Percentiles rank a stretch among this genome's conserved stretches.
Conservation (phyloP, 2,888 invertebrate genomes). For the Lycocerus yunnanus region DNA sequence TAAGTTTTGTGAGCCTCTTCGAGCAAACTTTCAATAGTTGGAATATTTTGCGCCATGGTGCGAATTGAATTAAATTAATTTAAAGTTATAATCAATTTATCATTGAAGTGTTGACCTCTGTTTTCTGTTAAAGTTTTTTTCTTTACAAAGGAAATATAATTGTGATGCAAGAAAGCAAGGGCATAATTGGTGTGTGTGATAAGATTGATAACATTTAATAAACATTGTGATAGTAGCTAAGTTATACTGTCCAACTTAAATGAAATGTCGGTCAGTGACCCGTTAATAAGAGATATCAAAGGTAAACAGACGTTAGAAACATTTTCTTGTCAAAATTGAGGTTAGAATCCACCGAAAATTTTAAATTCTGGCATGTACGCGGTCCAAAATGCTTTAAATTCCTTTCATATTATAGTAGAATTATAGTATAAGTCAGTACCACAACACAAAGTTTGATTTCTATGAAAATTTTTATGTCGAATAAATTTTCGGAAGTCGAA, state of each 20-base stretch:
- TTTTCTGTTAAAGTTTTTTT: not conserved
- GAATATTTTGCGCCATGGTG: slow-evolving; percentile 52
- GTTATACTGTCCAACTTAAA: slow-evolving; percentile 14
- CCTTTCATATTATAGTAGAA: not conserved
- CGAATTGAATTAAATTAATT: not conserved
- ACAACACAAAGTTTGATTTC: not conserved
- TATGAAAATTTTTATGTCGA: not conserved
- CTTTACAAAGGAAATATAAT: slow-evolving; percentile 4
- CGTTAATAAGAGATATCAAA: slow-evolving; percentile 64
- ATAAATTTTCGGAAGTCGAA: not conserved
- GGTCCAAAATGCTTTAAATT: not conserved
- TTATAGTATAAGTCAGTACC: not conserved
- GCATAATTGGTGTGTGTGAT: slow-evolving; percentile 15
- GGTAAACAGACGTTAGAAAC: slow-evolving; percentile 48
- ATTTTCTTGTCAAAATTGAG: slow-evolving; percentile 10
- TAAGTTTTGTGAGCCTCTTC: slow-evolving; percentile 56
- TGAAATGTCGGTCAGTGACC: slow-evolving; percentile 64
- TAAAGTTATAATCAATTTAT: slow-evolving; percentile 13
- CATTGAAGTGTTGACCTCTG: slow-evolving; percentile 21
- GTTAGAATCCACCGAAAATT: slow-evolving; percentile 12
- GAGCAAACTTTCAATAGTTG: slow-evolving; percentile 53
- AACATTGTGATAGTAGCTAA: slow-evolving; percentile 14
- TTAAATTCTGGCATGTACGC: not conserved
- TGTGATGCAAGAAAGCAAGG: slow-evolving; percentile 12
- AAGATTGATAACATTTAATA: slow-evolving; percentile 21